A percentile compares a stretch with the other conserved stretches of the same genome.
Evolutionary conservation across 1,140 invertebrate genomes (phyloP).

Genomic region (Panulirus ornatus): DNA sequence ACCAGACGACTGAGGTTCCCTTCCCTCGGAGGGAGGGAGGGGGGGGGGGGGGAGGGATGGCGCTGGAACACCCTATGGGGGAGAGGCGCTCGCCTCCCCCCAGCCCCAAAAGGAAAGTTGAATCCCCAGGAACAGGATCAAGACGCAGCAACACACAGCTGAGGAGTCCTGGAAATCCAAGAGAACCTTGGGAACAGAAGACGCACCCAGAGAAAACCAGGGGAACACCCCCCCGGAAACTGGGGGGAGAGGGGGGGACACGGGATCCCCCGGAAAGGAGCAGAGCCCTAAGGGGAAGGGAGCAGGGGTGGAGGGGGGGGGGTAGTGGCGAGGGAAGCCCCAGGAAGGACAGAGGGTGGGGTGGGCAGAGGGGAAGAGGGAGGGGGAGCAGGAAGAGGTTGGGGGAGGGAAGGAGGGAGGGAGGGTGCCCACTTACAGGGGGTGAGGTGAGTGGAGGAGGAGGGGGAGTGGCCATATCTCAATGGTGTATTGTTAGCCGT

Average conservation of each 20-base stretch:
- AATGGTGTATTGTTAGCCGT: constrained; percentile 11
- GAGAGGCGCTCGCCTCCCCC: too few relatives aligned
- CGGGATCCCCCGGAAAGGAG: background rate
- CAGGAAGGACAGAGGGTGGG: background rate
- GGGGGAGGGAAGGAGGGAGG: background rate
- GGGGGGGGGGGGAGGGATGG: too few relatives aligned
- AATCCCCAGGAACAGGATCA: too few relatives aligned
- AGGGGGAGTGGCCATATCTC: constrained; percentile 6
- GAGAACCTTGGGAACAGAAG: constrained; percentile 2
- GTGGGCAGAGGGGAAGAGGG: background rate
- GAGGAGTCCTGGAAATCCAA: too few relatives aligned
- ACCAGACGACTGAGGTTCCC: too few relatives aligned
- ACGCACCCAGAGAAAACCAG: background rate
- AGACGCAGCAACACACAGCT: too few relatives aligned
- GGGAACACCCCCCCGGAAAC: constrained; percentile 7
- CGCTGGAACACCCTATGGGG: too few relatives aligned
- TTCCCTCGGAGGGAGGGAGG: too few relatives aligned
- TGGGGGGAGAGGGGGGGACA: constrained; percentile 22
- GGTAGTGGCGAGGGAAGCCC: background rate
- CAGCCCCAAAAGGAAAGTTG: too few relatives aligned
- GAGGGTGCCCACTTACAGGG: too few relatives aligned
- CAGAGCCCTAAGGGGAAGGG: background rate
- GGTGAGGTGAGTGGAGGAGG: background rate
- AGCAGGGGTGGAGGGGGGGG: background rate
- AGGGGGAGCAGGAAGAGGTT: background rate